phyloP scores from a whole-genome alignment of 2,113 vertebrate genomes.

The Gymnorhina tibicen region DNA sequence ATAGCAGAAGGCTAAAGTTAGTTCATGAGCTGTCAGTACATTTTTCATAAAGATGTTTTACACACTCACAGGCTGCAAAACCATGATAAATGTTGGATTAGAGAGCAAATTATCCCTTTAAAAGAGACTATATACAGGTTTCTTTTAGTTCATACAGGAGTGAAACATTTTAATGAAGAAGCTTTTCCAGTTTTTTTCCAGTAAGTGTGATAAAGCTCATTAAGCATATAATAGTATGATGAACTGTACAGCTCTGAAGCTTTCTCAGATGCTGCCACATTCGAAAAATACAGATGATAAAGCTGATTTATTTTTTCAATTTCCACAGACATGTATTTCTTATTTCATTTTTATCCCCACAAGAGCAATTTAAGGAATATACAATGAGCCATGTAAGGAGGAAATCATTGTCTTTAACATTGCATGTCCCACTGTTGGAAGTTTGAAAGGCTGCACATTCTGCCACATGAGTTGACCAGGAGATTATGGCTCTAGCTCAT shows the following conservation, averaged over 20 bases:
- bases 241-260: background rate
- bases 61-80: background rate
- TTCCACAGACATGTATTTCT: background rate
- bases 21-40: conserved; percentile 10
- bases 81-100: background rate
- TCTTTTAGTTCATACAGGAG: background rate
- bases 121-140: background rate
- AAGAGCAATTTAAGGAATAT: background rate
- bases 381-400: background rate
- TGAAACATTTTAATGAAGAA: background rate
- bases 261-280: background rate
- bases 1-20: conserved; percentile 22
- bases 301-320: conserved; percentile 19
- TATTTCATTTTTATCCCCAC: background rate
- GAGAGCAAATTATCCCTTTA: background rate
- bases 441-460: background rate
- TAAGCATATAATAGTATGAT: background rate
- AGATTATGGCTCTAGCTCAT: background rate
- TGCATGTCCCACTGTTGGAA: background rate
- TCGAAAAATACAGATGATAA: background rate
- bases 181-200: background rate
- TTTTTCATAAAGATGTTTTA: conserved; percentile 21
- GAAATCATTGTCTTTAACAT: background rate
- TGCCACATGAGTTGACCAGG: background rate
- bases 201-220: background rate